Conservation (phyloP, 2,888 invertebrate genomes). For the Nymphalis c-album region DNA sequence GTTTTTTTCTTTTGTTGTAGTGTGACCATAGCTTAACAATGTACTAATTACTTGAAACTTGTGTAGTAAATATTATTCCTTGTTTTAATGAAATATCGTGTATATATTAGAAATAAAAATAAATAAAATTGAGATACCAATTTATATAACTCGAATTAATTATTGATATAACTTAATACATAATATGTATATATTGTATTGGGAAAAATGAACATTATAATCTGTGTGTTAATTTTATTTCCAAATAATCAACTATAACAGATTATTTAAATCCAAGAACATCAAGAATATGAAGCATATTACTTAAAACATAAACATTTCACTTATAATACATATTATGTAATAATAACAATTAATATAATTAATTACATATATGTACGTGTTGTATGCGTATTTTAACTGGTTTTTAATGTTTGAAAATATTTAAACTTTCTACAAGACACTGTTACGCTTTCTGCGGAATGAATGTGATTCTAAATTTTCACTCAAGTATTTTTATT, state of each 20-base stretch:
- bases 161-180: no score
- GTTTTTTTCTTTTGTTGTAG: constrained; percentile 1
- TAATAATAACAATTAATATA: constrained; percentile 1
- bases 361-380: constrained; percentile 9
- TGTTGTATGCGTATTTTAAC: neutral
- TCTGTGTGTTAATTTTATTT: no score
- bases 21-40: neutral
- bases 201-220: no score
- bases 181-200: no score
- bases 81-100: no score
- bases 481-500: neutral
- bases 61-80: neutral
- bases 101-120: no score
- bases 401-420: neutral
- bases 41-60: neutral
- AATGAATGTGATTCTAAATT: constrained; percentile 4
- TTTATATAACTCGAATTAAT: no score
- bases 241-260: no score
- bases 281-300: no score
- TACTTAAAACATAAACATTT: neutral
- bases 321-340: neutral
- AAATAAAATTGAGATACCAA: no score
- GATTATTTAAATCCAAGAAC: no score
- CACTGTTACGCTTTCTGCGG: constrained; percentile 32
- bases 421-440: constrained; percentile 31